Conservation (phyloP, 2,888 invertebrate species). For the Diogma glabrata region DNA sequence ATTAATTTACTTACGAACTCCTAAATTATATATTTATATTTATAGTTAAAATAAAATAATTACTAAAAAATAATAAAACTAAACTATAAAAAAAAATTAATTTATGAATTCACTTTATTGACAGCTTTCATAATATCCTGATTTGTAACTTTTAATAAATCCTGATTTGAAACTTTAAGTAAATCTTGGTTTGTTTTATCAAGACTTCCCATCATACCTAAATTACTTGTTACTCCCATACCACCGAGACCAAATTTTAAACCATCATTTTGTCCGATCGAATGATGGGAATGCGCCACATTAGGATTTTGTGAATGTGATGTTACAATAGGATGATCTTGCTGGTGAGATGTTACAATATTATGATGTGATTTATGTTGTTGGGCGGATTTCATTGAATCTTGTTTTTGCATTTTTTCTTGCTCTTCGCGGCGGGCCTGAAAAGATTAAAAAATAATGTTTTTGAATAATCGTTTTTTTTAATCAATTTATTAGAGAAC, state of each 20-base stretch:
- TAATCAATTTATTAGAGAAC: too few species aligned
- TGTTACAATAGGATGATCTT: conserved; percentile 31
- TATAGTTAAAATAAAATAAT: conserved; percentile 6
- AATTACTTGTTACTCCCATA: conserved; percentile 32
- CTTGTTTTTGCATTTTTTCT: conserved; percentile 74
- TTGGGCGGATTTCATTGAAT: conserved; percentile 77
- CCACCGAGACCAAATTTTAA: conserved; percentile 36
- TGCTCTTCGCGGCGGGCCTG: conserved; percentile 78
- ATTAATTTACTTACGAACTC: too few species aligned
- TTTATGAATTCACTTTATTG: conserved; percentile 39
- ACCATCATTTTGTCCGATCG: conserved; percentile 37
- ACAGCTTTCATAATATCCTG: conserved; percentile 36
- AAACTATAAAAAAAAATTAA: conserved; percentile 14
- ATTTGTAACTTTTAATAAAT: conserved; percentile 32
- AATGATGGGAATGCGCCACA: conserved; percentile 33
- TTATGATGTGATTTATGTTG: conserved; percentile 44
- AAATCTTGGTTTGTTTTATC: conserved; percentile 37
- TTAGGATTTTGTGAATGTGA: conserved; percentile 32
- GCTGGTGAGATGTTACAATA: conserved; percentile 17
- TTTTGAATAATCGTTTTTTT: too few species aligned
- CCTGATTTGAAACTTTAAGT: conserved; percentile 31
- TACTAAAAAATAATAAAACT: conserved; percentile 2
- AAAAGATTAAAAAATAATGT: too few species aligned
- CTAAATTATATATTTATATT: too few species aligned
- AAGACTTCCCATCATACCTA: conserved; percentile 38